These are phyloP conservation scores for Lethenteron reissneri DNA, from an alignment of 2,113 vertebrate species.

Conservation along the genomic window DNA sequence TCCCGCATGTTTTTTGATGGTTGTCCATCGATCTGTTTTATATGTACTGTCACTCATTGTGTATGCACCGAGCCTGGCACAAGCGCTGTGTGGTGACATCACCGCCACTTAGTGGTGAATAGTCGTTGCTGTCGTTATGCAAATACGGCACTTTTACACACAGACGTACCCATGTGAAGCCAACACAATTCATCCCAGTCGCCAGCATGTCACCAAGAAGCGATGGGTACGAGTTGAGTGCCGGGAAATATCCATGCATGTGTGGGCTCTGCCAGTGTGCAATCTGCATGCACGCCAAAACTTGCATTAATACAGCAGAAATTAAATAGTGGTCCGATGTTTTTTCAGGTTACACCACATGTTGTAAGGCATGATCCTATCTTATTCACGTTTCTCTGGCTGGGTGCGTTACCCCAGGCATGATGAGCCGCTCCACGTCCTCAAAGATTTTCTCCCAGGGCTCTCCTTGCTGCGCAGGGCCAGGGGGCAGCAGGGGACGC, in stretches of 20 bases:
- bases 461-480: constrained; percentile 46
- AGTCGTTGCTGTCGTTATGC: too few species aligned
- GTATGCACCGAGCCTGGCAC: too few species aligned
- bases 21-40: too few species aligned
- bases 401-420: constrained; percentile 58
- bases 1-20: too few species aligned
- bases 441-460: constrained; percentile 65
- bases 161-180: constrained; percentile 75
- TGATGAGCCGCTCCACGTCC: constrained; percentile 72
- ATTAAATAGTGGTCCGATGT: too few species aligned
- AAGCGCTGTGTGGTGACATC: too few species aligned
- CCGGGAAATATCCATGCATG: constrained; percentile 88
- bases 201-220: constrained; percentile 87
- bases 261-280: constrained; percentile 99
- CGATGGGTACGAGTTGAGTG: constrained; percentile 79
- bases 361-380: constrained; percentile 9
- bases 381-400: not conserved
- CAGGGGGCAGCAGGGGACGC: constrained; percentile 41
- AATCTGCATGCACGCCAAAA: constrained; percentile 25
- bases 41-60: too few species aligned
- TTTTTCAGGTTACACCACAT: too few species aligned
- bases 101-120: too few species aligned
- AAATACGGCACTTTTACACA: too few species aligned
- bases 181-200: constrained; percentile 81
- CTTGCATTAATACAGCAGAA: not conserved